These are phyloP conservation scores for Cosmia pyralina DNA, from an alignment of 2,888 invertebrate genomes.

Conservation along the genomic window DNA sequence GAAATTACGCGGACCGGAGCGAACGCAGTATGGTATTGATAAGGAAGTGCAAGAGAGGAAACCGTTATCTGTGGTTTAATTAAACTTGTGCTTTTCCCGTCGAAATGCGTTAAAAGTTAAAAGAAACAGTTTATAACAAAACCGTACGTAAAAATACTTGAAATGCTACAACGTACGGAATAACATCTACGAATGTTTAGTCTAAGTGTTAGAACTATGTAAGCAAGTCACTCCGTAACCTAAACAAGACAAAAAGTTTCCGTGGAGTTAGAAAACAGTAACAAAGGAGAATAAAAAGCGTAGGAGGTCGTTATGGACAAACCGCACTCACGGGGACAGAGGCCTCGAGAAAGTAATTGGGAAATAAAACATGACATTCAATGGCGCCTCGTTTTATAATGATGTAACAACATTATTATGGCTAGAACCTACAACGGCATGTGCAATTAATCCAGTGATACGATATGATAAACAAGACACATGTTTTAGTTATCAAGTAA, in stretches of 20 bases:
- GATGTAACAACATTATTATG: conserved; percentile 53
- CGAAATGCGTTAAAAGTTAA: conserved; percentile 25
- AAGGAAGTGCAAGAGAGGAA: conserved; percentile 63
- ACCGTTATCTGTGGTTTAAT: conserved; percentile 61
- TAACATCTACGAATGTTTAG: conserved; percentile 51
- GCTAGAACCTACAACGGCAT: conserved; percentile 45
- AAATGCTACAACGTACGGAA: conserved; percentile 16
- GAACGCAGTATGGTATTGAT: conserved; percentile 56
- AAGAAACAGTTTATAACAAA: conserved; percentile 23
- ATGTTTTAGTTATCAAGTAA: conserved; percentile 60
- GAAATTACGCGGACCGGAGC: conserved; percentile 47
- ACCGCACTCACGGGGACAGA: conserved; percentile 28
- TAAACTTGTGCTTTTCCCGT: conserved; percentile 52
- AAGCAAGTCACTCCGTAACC: conserved; percentile 52
- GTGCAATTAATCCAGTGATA: conserved; percentile 60
- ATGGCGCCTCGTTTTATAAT: conserved; percentile 39
- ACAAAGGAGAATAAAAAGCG: conserved; percentile 49
- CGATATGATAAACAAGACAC: conserved; percentile 56
- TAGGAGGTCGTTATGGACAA: conserved; percentile 54
- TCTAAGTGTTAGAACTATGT: conserved; percentile 47
- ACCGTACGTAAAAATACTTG: conserved; percentile 22
- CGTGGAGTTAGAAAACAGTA: conserved; percentile 26
- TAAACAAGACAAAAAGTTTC: conserved; percentile 49
- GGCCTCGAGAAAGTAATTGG: conserved; percentile 55
- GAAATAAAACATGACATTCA: conserved; percentile 51